Percentiles rank a stretch among this genome's conserved stretches.
Evolutionary conservation across 2,113 vertebrate genomes (phyloP).

Genomic region (Theropithecus gelada): DNA sequence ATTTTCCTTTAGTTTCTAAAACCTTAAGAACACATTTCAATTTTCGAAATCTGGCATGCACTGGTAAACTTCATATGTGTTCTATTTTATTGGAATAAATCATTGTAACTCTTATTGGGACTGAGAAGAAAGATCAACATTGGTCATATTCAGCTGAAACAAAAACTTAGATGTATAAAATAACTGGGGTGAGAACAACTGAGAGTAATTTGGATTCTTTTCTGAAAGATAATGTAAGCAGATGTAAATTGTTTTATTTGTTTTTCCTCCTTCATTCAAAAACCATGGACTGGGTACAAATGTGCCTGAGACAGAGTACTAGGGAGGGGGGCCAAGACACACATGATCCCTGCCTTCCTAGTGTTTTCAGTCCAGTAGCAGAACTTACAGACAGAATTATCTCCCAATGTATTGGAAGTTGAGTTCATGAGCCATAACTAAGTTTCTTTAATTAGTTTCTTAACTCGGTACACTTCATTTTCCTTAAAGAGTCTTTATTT

Average conservation of each 20-base stretch:
- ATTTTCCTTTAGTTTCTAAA: not conserved
- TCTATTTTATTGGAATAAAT: not conserved
- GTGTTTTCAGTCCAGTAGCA: not conserved
- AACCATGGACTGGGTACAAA: not conserved
- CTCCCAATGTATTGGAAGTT: not conserved
- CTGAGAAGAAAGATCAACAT: not conserved
- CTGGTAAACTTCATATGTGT: not conserved
- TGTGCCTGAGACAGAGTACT: not conserved
- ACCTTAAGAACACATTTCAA: not conserved
- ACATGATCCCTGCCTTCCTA: not conserved
- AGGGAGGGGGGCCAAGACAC: not conserved
- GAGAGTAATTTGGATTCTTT: not conserved
- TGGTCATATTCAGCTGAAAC: not conserved
- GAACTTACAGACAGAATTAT: not conserved
- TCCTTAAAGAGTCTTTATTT: not conserved
- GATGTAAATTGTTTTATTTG: not conserved
- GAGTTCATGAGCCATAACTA: not conserved
- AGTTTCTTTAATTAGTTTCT: not conserved
- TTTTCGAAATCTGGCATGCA: not conserved
- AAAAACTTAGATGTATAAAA: not conserved
- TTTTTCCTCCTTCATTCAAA: slow-evolving; percentile 3
- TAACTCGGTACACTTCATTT: not conserved
- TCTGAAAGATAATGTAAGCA: not conserved
- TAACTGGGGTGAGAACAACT: not conserved
- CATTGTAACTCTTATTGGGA: not conserved